A percentile compares a stretch with the other conserved stretches of the same genome.
Evolutionary conservation across 2,113 vertebrate genomes (phyloP).

Genomic region (Eretmochelys imbricata): DNA sequence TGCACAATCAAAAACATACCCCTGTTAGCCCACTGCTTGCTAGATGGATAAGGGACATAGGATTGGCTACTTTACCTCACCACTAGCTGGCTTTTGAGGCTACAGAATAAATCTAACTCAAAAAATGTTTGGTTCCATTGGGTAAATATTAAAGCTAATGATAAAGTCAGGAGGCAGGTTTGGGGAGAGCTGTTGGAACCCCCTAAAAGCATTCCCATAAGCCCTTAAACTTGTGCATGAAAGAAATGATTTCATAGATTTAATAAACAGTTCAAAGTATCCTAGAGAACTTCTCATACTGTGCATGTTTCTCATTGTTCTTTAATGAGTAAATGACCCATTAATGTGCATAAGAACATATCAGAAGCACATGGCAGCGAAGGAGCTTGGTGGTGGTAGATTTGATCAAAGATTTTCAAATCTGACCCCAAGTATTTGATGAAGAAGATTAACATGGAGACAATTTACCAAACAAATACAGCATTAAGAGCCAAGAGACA

Average conservation of each 20-base stretch:
- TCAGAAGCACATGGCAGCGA: slow-evolving; percentile 83
- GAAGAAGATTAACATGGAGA: slow-evolving; percentile 85
- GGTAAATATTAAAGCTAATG: not conserved
- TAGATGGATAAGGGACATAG: not conserved
- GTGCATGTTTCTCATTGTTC: slow-evolving; percentile 77
- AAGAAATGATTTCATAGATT: slow-evolving; percentile 74
- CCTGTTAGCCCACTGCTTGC: slow-evolving; percentile 13
- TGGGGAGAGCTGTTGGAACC: not conserved
- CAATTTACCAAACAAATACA: slow-evolving; percentile 84
- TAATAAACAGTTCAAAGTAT: slow-evolving; percentile 79
- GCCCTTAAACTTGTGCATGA: slow-evolving; percentile 54
- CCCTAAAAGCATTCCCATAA: slow-evolving; percentile 46
- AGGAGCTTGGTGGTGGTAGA: slow-evolving; percentile 74
- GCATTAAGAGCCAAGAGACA: slow-evolving; percentile 79
- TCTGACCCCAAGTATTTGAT: slow-evolving; percentile 83
- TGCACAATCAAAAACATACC: not conserved
- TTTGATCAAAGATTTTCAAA: slow-evolving; percentile 84
- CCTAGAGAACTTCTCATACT: slow-evolving; percentile 64
- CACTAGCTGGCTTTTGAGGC: not conserved
- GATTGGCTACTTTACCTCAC: slow-evolving; percentile 13
- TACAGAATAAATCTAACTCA: not conserved
- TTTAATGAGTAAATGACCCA: slow-evolving; percentile 81
- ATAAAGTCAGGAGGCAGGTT: not conserved
- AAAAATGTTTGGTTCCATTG: not conserved
- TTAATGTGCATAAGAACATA: slow-evolving; percentile 72